Percentiles rank a stretch among this genome's conserved stretches.
Conservation (phyloP, 2,113 vertebrate genomes). For the Podarcis cretensis region DNA sequence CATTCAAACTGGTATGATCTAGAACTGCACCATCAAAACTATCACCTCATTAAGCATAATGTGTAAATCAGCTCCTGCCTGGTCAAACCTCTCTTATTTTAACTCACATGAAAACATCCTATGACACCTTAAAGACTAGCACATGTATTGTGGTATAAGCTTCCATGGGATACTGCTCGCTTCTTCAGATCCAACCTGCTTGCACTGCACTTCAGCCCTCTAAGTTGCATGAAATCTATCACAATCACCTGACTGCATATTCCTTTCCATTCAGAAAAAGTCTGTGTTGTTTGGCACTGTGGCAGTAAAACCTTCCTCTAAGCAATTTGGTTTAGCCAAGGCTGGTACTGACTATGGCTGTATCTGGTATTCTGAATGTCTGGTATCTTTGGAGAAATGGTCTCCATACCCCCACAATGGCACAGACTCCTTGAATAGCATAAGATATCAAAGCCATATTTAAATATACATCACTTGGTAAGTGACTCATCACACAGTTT, state of each 20-base stretch:
- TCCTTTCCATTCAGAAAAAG: neutral
- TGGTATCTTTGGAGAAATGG: no score
- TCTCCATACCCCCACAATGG: neutral
- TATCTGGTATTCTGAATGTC: neutral
- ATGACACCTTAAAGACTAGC: neutral
- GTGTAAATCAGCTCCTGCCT: neutral
- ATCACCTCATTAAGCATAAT: neutral
- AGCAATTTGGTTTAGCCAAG: neutral
- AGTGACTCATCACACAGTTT: neutral
- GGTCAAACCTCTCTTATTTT: neutral
- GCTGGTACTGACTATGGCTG: neutral
- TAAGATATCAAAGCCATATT: neutral
- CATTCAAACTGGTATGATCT: neutral
- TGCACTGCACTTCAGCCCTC: neutral
- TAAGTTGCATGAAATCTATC: neutral
- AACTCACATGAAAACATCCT: neutral
- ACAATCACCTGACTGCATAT: neutral
- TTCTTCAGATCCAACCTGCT: neutral
- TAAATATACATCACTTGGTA: neutral
- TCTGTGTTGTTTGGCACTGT: neutral
- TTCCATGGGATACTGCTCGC: no score
- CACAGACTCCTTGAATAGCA: neutral
- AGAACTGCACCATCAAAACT: neutral
- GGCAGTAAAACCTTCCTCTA: neutral
- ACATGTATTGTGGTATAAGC: neutral